Base-by-base conservation (phyloP, 2,797 vertebrate species). In the Acipenser transmontanus region DNA sequence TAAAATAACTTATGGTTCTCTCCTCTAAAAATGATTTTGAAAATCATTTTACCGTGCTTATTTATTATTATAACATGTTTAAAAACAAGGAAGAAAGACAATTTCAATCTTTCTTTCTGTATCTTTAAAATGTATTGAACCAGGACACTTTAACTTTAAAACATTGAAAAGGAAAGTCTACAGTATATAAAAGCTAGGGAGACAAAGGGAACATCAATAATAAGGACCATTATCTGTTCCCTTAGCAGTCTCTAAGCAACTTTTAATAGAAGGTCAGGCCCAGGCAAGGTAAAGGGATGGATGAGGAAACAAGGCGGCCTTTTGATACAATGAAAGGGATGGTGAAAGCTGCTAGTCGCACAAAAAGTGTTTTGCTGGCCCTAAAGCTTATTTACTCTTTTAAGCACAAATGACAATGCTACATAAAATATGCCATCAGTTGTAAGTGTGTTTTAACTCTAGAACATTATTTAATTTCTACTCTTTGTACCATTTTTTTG, bases 181-280 rank as follows among this genome's bases (percentile, higher is more conserved):
- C 82, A 76, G 75, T 80, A 79, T 81, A 66, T 72, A 76, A 83
- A 82, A 77, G 78, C 74, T 51, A 85, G 77, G 67, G 74, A 78
- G 76, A 89, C 87, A 92, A 94, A 92, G 86, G 87, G 81, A 85
- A 89, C 88, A 82, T 87, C 84, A 85, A 82, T 69, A 66, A 85
- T 75, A 85, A 80, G 80, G 78, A 85, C 71, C 74, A 82, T 83
- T 76, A 84, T 74, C 82, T 82, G 78, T 87, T 91, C 83, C 82
- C 85, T 81, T 78, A 87, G 91, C 90, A 93, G 96, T 98, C 93
- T 94, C 95, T 86, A 95, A 93, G 95, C 94, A 96, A 97, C 93
- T 97, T 94, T 94, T 88, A 96, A 95, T 93, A 91, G 93, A 95
- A 95, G 94, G 93, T 94, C 90, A 93, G 85, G 76, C 78, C 74